Evolutionary conservation across 2,113 vertebrate species (phyloP).

Genomic region (Parotia lawesii): DNA sequence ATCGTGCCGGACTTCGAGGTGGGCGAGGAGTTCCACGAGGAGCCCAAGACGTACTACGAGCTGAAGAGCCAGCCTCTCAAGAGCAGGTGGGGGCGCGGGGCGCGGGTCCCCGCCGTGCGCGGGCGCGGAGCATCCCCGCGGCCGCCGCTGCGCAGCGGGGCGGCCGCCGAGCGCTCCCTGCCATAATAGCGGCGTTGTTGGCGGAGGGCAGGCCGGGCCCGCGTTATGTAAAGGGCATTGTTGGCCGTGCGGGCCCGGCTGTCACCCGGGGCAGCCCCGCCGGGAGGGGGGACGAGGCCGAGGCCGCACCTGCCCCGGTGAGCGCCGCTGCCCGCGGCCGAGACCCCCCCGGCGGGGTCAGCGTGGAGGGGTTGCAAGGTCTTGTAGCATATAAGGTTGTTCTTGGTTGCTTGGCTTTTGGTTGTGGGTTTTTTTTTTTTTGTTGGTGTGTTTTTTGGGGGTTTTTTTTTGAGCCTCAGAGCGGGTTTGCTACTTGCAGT

Average conservation of each 20-base stretch:
- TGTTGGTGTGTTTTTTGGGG: not conserved
- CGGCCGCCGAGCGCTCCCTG: conserved; percentile 49
- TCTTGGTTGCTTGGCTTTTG: not conserved
- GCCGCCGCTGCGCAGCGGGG: not conserved
- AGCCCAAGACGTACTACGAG: conserved; percentile 95
- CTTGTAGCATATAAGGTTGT: not conserved
- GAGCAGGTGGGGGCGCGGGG: conserved; percentile 84
- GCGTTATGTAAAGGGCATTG: conserved; percentile 74
- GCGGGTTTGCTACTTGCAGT: not conserved
- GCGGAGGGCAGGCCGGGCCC: conserved; percentile 48
- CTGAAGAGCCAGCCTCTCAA: conserved; percentile 92
- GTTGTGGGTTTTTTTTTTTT: not conserved
- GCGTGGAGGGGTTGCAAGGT: not conserved
- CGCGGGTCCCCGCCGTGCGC: not conserved
- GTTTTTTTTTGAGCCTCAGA: not conserved
- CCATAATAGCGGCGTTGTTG: conserved; percentile 70
- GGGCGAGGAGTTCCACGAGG: conserved; percentile 91
- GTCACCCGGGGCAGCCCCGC: not conserved
- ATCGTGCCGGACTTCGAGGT: conserved; percentile 94
- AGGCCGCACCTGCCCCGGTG: not conserved
- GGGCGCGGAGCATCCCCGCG: not conserved
- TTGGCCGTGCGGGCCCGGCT: conserved; percentile 48
- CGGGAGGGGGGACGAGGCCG: not conserved
- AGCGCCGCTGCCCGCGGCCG: not conserved
- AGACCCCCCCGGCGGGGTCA: not conserved